Percentiles rank a stretch among this genome's conserved stretches.
Evolutionary conservation across 64 coral and sea anemone species (phyloP).

Genomic region (Dendrophyllia cribrosa): DNA sequence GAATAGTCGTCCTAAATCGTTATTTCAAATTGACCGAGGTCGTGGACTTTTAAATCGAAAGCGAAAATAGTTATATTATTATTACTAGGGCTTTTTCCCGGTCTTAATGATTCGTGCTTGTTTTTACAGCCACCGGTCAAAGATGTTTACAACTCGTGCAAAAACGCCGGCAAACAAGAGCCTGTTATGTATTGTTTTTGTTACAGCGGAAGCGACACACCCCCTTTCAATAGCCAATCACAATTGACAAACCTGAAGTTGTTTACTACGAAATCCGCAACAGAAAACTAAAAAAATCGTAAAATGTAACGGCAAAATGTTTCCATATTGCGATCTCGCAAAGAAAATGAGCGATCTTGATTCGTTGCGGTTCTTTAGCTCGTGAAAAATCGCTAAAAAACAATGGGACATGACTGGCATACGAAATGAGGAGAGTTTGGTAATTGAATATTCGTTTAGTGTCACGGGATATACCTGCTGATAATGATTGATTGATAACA

Average conservation of each 20-base stretch:
- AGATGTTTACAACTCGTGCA: not conserved
- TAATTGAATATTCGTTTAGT: conserved; percentile 48
- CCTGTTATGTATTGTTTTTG: conserved; percentile 23
- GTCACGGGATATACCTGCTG: not conserved
- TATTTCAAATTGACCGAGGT: not conserved
- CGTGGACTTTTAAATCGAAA: not conserved
- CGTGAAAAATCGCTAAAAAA: not conserved
- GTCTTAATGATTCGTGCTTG: not conserved
- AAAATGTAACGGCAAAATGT: not conserved
- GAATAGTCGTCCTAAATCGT: not conserved
- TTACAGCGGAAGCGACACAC: conserved; percentile 29
- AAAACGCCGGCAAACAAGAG: conserved; percentile 29
- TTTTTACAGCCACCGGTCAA: conserved; percentile 18
- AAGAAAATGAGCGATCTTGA: not conserved
- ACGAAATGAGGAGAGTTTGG: conserved; percentile 10
- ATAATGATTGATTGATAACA: conserved; percentile 2
- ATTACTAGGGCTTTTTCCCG: not conserved
- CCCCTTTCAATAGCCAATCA: conserved; percentile 7
- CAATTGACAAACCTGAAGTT: not conserved
- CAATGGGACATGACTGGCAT: conserved; percentile 33
- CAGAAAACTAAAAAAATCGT: not conserved
- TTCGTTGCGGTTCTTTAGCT: not conserved
- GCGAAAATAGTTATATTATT: not conserved
- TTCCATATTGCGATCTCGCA: not conserved
- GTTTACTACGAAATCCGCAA: conserved; percentile 34